These are phyloP conservation scores for Panurus biarmicus DNA, from an alignment of 2,113 vertebrate species.

Conservation along the genomic window DNA sequence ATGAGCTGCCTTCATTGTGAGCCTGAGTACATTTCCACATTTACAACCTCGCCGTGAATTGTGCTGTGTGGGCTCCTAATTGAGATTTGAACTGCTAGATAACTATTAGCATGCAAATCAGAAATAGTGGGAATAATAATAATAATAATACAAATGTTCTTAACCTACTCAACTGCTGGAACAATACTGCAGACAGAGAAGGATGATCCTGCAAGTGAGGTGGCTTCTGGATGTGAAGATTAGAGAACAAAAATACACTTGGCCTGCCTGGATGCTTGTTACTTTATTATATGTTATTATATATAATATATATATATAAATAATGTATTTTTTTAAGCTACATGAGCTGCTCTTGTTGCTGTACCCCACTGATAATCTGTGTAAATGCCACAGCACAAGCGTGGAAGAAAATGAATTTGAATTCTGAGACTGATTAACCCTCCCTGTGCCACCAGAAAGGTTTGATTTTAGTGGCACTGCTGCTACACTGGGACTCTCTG, in stretches of 20 bases:
- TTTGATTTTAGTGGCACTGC: neutral
- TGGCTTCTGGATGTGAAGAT: neutral
- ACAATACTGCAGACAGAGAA: neutral
- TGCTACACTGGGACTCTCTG: neutral
- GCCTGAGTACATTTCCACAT: neutral
- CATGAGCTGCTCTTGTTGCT: neutral
- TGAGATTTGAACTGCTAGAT: conserved; percentile 9
- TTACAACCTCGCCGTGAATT: neutral
- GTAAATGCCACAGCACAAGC: neutral
- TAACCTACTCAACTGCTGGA: neutral
- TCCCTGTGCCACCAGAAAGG: neutral
- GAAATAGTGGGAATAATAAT: conserved; percentile 5
- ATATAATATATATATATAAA: neutral
- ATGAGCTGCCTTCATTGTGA: neutral
- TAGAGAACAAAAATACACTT: neutral
- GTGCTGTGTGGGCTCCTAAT: neutral
- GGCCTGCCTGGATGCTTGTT: neutral
- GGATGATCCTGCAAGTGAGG: neutral
- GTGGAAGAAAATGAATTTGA: neutral
- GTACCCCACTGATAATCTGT: neutral
- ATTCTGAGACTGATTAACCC: neutral
- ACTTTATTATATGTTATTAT: neutral
- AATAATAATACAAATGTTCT: neutral
- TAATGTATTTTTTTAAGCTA: neutral
- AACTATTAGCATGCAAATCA: conserved; percentile 22